Evolutionary conservation across 1,140 invertebrate genomes (phyloP), one percentile per base, ranked within the genome.

Genomic region (Lycorma delicatula): DNA sequence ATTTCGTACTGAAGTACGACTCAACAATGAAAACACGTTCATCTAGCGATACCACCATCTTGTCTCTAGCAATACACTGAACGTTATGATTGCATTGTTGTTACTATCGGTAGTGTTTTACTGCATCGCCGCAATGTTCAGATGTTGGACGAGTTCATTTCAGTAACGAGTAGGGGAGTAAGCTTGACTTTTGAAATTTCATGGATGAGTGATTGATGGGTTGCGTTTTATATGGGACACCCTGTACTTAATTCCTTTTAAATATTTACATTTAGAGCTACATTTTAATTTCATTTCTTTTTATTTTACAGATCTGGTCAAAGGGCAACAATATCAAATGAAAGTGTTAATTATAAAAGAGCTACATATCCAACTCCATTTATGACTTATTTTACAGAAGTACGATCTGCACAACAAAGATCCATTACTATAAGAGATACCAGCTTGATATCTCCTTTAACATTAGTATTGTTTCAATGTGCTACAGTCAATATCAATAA

Each of bases 361-460:
- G 67, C 60, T 12, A 63, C 68, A 46, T 71, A 67, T 47, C 65
- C 71, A 27, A 67, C 68, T 66, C 52, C 69, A 26, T 66, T 66
- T 71, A 25, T 72, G 63, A 63, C 72, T 59, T 66, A 79, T 72
- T 69, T 77, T 60, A 55, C 72, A 64, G 59, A 75, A 66, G 44
- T 68, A 0, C 74, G 78, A 50, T 74, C 73, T 1, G 27, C 65
- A 2, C 73, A 76, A 41, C 67, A 74, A 28, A 58, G 74, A 13
- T 74, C 71, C 0, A 64, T 72, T 0, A 59, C 80, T 0, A 70
- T 79, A 12, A 66, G 73, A 34, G 77, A 78, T 56, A 72, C 73
- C 0, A 77, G 77, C 20, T 54, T 78, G 1, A 31, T 82, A 29
- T 70, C 78, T 16, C 78, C 80, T 0, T 67, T 79, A 7, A 70